These are phyloP conservation scores for Zosterops borbonicus DNA, from an alignment of 2,113 vertebrate genomes.

Conservation along the genomic window DNA sequence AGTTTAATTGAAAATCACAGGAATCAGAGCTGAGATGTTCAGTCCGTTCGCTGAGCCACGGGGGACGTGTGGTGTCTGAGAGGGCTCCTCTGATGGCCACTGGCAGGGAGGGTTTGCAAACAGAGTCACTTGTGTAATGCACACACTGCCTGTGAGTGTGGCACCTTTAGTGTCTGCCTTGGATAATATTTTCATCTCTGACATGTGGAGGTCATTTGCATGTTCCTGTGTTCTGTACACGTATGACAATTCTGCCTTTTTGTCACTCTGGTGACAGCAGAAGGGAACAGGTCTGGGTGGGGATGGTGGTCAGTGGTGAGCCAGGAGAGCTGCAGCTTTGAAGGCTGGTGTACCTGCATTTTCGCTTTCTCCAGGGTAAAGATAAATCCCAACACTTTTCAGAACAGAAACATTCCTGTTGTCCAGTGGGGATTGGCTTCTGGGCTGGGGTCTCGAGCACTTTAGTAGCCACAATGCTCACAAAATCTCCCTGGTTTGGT, in stretches of 20 bases:
- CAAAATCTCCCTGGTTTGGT: background rate
- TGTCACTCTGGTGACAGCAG: accelerated
- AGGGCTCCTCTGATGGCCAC: background rate
- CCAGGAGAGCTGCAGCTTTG: background rate
- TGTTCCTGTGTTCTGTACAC: accelerated
- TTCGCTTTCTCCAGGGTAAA: background rate
- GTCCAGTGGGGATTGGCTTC: accelerated
- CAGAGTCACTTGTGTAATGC: background rate
- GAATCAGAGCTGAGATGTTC: background rate
- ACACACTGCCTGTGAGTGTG: background rate
- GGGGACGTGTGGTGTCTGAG: background rate
- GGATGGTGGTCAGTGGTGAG: accelerated
- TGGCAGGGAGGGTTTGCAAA: background rate
- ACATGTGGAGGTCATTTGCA: background rate
- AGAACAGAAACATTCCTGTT: background rate
- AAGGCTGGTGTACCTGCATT: background rate
- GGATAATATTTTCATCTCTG: background rate
- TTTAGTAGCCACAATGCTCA: background rate
- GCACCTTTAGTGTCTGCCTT: background rate
- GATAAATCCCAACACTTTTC: too few relatives aligned
- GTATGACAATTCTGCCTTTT: background rate
- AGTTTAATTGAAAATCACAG: constrained; percentile 28
- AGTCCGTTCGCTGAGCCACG: background rate
- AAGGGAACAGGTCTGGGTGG: background rate
- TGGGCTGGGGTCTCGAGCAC: background rate